phyloP scores from a whole-genome alignment of 2,888 invertebrate genomes.

The Temnothorax unifasciatus region DNA sequence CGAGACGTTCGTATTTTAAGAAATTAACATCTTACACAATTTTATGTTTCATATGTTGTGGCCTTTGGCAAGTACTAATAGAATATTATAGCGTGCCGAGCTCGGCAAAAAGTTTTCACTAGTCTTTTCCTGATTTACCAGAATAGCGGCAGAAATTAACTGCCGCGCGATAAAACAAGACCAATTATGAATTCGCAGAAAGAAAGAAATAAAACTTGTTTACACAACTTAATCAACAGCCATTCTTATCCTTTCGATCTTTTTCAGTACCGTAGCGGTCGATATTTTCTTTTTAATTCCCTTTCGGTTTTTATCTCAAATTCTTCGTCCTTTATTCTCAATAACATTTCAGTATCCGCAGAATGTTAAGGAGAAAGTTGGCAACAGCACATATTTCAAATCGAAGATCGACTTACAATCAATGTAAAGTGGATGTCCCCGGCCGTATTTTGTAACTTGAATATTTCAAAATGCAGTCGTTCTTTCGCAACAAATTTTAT shows the following conservation, averaged over 20 bases:
- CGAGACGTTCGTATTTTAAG: too few relatives aligned
- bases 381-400: not conserved
- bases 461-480: not conserved
- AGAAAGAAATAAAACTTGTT: not conserved
- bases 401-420: not conserved
- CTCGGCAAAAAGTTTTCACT: not conserved
- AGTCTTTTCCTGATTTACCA: not conserved
- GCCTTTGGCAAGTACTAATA: too few relatives aligned
- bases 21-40: too few relatives aligned
- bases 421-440: not conserved
- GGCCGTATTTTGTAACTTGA: not conserved
- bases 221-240: not conserved
- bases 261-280: not conserved
- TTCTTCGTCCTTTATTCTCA: not conserved
- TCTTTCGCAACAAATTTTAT: not conserved
- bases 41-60: too few relatives aligned
- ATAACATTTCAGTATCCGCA: not conserved
- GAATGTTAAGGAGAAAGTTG: not conserved
- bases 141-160: not conserved
- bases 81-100: too few relatives aligned
- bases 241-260: not conserved
- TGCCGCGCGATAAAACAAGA: not conserved
- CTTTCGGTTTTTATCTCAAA: not conserved
- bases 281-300: not conserved
- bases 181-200: not conserved